A percentile compares a stretch with the other conserved stretches of the same genome.
These are phyloP conservation scores for Anthopleura sola DNA, from an alignment of 64 coral and sea anemone genomes.

Conservation along the genomic window DNA sequence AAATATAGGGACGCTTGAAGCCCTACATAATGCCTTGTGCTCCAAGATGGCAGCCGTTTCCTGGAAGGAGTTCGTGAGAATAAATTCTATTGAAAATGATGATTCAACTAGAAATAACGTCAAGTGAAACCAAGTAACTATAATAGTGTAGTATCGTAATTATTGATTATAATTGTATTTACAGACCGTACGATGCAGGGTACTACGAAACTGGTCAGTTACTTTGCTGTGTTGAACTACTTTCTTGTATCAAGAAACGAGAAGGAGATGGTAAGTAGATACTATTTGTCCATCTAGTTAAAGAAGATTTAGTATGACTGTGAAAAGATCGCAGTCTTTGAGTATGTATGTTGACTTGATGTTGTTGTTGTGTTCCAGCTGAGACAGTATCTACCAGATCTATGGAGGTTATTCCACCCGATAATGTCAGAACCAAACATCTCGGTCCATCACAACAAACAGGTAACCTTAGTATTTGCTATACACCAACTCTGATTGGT, in stretches of 20 bases:
- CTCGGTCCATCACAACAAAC: conserved; percentile 91
- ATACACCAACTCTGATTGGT: too few relatives aligned
- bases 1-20: too few relatives aligned
- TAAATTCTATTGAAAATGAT: too few relatives aligned
- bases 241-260: conserved; percentile 85
- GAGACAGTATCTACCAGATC: conserved; percentile 57
- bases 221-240: conserved; percentile 96
- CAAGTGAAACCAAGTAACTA: too few relatives aligned
- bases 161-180: neutral
- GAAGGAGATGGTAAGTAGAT: conserved; percentile 83
- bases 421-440: conserved; percentile 98
- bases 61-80: too few relatives aligned
- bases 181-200: conserved; percentile 96
- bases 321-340: too few relatives aligned
- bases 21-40: too few relatives aligned
- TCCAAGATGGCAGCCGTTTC: too few relatives aligned
- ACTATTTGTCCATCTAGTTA: neutral
- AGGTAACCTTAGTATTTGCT: conserved; percentile 26
- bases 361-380: conserved; percentile 34
- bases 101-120: too few relatives aligned
- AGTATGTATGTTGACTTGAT: neutral
- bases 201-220: conserved; percentile 94
- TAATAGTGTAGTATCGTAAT: too few relatives aligned
- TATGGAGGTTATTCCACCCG: conserved; percentile 92
- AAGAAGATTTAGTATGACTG: too few relatives aligned